Evolutionary conservation across 2,888 invertebrate genomes (phyloP), one percentile per base, ranked within the genome.

Genomic region (Eurytoma adleriae): DNA sequence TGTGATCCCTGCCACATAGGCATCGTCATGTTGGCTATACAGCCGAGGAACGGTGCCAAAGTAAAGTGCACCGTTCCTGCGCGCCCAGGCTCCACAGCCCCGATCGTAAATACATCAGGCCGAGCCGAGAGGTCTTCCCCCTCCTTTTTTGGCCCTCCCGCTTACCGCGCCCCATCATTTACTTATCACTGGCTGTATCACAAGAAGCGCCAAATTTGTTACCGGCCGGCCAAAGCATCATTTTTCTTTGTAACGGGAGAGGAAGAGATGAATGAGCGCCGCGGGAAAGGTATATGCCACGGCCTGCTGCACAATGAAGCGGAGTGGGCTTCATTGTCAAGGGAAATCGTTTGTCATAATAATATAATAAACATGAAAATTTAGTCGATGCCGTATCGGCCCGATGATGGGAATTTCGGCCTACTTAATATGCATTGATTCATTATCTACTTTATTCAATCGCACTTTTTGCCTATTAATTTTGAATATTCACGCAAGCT

Each of bases 21-120:
- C 74, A 69, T 68, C 78, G 72, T 82, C 73, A 74, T 66, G 73
- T 40, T 69, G 7, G 48, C 61, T 48, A 12, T 61, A 67, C 18
- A 40, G 3, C 40, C 16, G 48, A 69, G 71, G 76, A 78, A 78
- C 30, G 48, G 62, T 80, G 82, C 80, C 80, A 82, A 78, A 78
- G 75, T 80, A 64, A 80, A 77, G 74, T 82, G 79, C 80, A 78
- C 52, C 30, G 24, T 59, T 70, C 40, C 48, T 48, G 2, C 50
- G 4, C 14, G 24, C 4, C 13, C 12, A 14, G 20, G 13, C 69
- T 61, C 20, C 62, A 14, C 7, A 16, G 50, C 56, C 67, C 68
- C 62, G 68, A 80, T 80, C 72, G 76, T 77, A 80, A 80, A 80
- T 80, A 73, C 68, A 80, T 80, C 76, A 72, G 76, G 40, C 18